phyloP scores from a whole-genome alignment of 2,888 invertebrate genomes.

The Drosophila maculinotata region DNA sequence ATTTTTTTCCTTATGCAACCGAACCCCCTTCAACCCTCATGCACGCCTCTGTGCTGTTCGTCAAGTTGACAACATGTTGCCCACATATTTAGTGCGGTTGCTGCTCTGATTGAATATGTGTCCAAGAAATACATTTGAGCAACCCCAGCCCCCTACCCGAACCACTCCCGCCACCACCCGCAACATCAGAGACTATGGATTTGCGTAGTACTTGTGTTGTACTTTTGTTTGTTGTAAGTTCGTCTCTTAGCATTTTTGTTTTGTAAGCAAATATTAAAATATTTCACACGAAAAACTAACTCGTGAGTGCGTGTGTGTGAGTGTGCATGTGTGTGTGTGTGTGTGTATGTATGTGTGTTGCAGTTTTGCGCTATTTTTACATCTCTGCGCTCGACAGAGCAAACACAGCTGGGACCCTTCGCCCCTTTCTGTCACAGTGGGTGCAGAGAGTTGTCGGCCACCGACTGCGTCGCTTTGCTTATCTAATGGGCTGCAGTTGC shows the following conservation, averaged over 20 bases:
- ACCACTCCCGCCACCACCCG: conserved; percentile 9
- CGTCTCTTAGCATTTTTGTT: conserved; percentile 43
- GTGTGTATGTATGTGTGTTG: conserved; percentile 16
- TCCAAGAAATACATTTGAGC: conserved; percentile 54
- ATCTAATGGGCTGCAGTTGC: conserved; percentile 64
- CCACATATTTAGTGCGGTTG: conserved; percentile 59
- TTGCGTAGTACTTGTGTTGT: conserved; percentile 28
- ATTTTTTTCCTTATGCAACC: not conserved
- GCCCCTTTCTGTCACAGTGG: conserved; percentile 8
- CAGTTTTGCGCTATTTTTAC: conserved; percentile 61
- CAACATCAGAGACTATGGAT: conserved; percentile 31
- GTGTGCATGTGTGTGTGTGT: conserved; percentile 5
- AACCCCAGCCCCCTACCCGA: not conserved
- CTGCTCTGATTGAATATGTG: conserved; percentile 62
- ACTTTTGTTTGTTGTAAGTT: conserved; percentile 12
- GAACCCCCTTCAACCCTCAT: not conserved
- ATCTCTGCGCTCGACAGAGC: conserved; percentile 23
- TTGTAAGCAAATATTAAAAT: conserved; percentile 69
- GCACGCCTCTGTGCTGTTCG: conserved; percentile 12
- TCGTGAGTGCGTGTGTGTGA: not conserved
- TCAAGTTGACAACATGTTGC: conserved; percentile 66
- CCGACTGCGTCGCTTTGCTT: conserved; percentile 58
- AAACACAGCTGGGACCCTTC: conserved; percentile 63
- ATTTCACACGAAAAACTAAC: conserved; percentile 69
- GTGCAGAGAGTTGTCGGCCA: conserved; percentile 21